Percentiles rank a stretch among this genome's conserved stretches.
Evolutionary conservation across 2,113 vertebrate species (phyloP).

Genomic region (Abramis brama): DNA sequence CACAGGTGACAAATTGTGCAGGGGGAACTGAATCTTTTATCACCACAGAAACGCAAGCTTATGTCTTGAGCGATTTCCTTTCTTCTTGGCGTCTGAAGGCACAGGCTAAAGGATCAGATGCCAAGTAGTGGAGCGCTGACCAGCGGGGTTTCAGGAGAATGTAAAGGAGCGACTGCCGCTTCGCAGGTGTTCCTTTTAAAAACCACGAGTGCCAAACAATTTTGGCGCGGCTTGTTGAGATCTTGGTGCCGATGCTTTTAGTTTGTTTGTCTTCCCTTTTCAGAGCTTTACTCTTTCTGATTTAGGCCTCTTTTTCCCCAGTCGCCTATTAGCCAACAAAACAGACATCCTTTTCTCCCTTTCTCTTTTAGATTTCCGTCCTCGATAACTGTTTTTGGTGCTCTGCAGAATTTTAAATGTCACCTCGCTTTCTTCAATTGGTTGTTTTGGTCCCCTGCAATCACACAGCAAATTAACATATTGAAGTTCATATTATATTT

Average conservation of each 20-base stretch:
- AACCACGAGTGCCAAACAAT: slow-evolving; percentile 58
- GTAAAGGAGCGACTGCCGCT: slow-evolving; percentile 42
- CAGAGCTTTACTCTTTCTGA: slow-evolving; percentile 52
- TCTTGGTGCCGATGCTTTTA: slow-evolving; percentile 53
- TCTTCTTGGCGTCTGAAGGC: slow-evolving; percentile 32
- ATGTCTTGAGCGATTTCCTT: slow-evolving; percentile 25
- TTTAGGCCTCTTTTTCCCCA: slow-evolving; percentile 58
- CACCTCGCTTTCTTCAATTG: background rate
- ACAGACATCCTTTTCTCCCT: slow-evolving; percentile 10
- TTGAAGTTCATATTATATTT: background rate
- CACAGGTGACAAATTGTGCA: slow-evolving; percentile 67
- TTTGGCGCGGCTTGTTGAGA: slow-evolving; percentile 64
- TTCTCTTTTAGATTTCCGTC: slow-evolving; percentile 24
- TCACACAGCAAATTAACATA: background rate
- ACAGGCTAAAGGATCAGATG: slow-evolving; percentile 30
- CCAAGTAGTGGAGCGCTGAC: slow-evolving; percentile 51
- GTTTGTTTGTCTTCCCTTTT: slow-evolving; percentile 69
- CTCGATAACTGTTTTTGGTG: slow-evolving; percentile 48
- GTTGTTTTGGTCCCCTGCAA: background rate
- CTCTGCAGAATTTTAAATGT: slow-evolving; percentile 45
- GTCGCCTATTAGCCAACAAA: slow-evolving; percentile 23
- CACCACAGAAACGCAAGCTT: slow-evolving; percentile 44
- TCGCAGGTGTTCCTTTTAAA: slow-evolving; percentile 77
- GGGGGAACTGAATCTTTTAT: slow-evolving; percentile 49
- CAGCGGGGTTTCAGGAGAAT: slow-evolving; percentile 58